These are phyloP conservation scores for Drosophila meridionalis DNA, from an alignment of 2,888 invertebrate genomes.

Conservation along the genomic window DNA sequence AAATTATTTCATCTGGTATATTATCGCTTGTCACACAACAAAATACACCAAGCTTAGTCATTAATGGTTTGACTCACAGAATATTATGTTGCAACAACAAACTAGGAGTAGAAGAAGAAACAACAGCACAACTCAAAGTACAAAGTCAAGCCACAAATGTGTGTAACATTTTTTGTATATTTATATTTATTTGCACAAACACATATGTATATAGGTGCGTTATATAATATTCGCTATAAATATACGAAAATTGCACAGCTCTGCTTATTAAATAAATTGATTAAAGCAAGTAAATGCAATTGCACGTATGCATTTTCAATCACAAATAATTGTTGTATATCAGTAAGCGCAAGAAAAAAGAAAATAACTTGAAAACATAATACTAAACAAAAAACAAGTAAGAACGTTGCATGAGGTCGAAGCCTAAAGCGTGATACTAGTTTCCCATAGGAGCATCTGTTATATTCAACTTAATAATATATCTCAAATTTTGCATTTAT, in stretches of 20 bases:
- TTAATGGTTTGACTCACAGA: conserved; percentile 14
- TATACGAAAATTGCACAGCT: conserved; percentile 11
- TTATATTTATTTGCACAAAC: neutral
- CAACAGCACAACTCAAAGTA: conserved; percentile 6
- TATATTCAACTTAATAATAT: too few relatives aligned
- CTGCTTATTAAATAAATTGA: neutral
- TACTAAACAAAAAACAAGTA: conserved; percentile 37
- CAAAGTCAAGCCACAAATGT: conserved; percentile 9
- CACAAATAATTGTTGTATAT: conserved; percentile 27
- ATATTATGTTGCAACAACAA: neutral
- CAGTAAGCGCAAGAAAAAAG: conserved; percentile 6
- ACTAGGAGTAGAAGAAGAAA: conserved; percentile 2
- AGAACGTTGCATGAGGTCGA: too few relatives aligned
- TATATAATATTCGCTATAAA: conserved; percentile 3
- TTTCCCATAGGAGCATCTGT: too few relatives aligned
- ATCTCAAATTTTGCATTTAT: too few relatives aligned
- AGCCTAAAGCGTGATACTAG: conserved; percentile 24
- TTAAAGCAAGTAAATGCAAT: neutral
- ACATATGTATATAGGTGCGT: neutral
- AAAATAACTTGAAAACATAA: conserved; percentile 34
- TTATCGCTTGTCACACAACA: conserved; percentile 8
- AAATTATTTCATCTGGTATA: neutral
- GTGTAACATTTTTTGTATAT: neutral
- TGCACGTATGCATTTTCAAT: conserved; percentile 21
- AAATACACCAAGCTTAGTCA: conserved; percentile 32